Evolutionary conservation across 1,140 invertebrate species (phyloP), one percentile per base, ranked within the genome.

Genomic region (Drosophila pachea): DNA sequence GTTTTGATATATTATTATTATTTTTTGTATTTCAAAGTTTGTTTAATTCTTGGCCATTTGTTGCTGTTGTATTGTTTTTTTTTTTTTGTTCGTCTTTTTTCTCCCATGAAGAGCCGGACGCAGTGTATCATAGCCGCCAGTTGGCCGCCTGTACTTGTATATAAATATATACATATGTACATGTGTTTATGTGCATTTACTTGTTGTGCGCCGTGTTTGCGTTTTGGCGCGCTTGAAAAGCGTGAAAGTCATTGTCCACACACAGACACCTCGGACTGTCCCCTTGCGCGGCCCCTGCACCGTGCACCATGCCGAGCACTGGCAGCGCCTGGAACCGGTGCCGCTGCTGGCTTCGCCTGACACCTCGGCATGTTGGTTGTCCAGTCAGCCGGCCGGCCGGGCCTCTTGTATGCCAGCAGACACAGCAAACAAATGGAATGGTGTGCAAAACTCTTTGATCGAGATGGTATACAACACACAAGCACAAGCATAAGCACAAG

Each of bases 191-290:
- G n/a, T 64, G 45, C 16, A 58, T 65, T 43, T 16, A 56, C 42
- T 64, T 65, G 47, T 32, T 52, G 22, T 33, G 22, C 33, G 29
- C 35, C 61, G 58, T 58, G 61, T 61, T 63, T 65, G 45, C 65
- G 35, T 83, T 84, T 84, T 84, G 79, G 79, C 79, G 79, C 79
- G 81, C 73, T 84, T 75, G 59, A 74, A 78, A 79, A 76, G 78
- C 76, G 79, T 83, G 79, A 83, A 83, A 83, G 79, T 83, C 75
- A 84, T 83, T 83, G 78, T 83, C 73, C 69, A 53, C 49, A 53
- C 33, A 33, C 48, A 50, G 14, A 43, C 48, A 56, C 48, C 32
- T 72, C 68, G 63, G 31, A 49, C 42, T 64, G 38, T 16, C 29
- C 56, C 33, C 56, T 31, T 69, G 71, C 62, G 52, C 45, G 35